Base-by-base conservation (phyloP, 2,888 invertebrate species). In the Limnephilus rhombicus region DNA sequence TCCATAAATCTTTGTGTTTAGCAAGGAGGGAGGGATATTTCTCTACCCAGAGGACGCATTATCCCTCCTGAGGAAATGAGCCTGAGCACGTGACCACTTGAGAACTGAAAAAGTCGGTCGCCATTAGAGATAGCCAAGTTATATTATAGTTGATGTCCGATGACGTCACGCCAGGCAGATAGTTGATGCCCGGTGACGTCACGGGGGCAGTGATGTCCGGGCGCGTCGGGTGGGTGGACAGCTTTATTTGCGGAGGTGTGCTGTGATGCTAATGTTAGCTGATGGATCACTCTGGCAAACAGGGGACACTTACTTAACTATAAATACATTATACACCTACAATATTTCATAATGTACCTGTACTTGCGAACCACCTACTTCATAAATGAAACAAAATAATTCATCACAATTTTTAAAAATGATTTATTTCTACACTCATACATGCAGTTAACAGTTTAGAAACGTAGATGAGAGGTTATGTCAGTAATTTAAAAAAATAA, bases 31-130 rank as follows among this genome's bases (percentile, higher is more conserved):
- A 45, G 81, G 41, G 31, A 31, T 53, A 41, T 34, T 68, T 31
- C n/a, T 29, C 89, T 29, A 89, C 89, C 89, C 89, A 41, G 18
- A 81, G 89, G 89, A 89, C 89, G 89, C 81, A 89, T 89, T 89
- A 89, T 80, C 80, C 80, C 24, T 29, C 80, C 41, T 89, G 81
- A 89, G 89, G 80, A 89, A 81, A 15, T 41, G 53, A 31, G 37
- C 89, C 81, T 29, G 81, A 24, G 88, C 88, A 89, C 89, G 89
- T 89, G 89, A 89, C 89, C 89, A 89, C 89, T 89, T 89, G 89
- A 81, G 31, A 89, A 37, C 80, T 80, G 89, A 45, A 18, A 24
- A 81, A 80, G 41, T 89, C 89, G n/a, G 45, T 24, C 81, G 37
- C 41, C 89, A 89, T 89, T 89, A 89, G 80, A 45, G 81, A 89